Conservation (phyloP, 2,797 vertebrate genomes). For the Crax fasciolata region DNA sequence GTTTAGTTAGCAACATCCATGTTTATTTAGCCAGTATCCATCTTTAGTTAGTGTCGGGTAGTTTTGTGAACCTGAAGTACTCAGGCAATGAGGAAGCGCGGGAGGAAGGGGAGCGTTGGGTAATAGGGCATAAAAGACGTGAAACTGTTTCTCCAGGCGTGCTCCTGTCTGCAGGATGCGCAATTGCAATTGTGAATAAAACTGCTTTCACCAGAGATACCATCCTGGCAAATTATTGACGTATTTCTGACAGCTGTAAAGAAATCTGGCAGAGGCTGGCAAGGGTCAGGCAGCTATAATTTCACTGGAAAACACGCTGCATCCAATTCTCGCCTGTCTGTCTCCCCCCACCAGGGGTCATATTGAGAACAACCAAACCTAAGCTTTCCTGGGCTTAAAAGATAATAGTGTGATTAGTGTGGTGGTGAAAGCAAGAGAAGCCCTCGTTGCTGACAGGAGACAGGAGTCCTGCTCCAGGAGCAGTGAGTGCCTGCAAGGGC, state of each 20-base stretch:
- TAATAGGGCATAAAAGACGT: no score
- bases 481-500: background rate
- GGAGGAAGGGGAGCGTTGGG: no score
- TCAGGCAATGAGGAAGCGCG: no score
- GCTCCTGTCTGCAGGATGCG: no score
- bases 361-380: conserved; percentile 30
- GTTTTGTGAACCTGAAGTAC: no score
- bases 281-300: background rate
- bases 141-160: no score
- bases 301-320: background rate
- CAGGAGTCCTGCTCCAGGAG: background rate
- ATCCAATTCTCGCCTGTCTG: background rate
- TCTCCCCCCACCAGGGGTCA: background rate
- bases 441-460: background rate
- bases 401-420: conserved; percentile 47
- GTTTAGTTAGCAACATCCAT: no score
- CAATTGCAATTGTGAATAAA: no score
- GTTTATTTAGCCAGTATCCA: no score
- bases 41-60: no score
- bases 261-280: background rate
- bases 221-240: no score
- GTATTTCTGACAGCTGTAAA: background rate
- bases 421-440: conserved; percentile 17
- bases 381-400: conserved; percentile 53
- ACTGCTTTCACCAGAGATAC: no score